Evolutionary conservation across 2,113 vertebrate genomes (phyloP).

Genomic region (Panthera leo): DNA sequence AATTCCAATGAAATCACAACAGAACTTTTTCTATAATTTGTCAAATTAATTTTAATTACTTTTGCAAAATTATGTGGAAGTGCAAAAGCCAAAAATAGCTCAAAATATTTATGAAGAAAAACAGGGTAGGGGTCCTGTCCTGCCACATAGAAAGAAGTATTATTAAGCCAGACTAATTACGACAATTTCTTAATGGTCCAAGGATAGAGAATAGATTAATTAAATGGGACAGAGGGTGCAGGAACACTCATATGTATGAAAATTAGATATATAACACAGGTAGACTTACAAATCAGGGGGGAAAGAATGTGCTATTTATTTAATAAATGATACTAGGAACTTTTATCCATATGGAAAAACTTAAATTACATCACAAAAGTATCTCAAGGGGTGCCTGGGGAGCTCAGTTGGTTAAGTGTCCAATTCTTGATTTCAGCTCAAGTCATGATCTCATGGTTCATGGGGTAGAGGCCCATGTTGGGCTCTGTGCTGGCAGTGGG

Average conservation of each 20-base stretch:
- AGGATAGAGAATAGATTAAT: not conserved
- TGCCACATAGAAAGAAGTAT: not conserved
- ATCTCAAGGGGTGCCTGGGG: not conserved
- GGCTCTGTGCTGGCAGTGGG: too few species aligned
- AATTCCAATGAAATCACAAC: not conserved
- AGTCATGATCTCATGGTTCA: too few species aligned
- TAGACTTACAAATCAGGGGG: not conserved
- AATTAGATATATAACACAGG: not conserved
- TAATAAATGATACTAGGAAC: not conserved
- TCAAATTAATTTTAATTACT: slow-evolving; percentile 18
- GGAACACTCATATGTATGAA: not conserved
- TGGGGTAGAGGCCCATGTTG: too few species aligned
- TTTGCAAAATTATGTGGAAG: not conserved
- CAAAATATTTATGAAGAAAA: not conserved
- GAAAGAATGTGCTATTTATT: not conserved
- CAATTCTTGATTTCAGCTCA: too few species aligned
- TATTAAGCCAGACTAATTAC: not conserved
- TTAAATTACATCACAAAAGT: not conserved
- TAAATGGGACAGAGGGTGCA: not conserved
- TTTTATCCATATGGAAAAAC: not conserved
- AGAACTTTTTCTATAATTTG: not conserved
- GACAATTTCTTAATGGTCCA: not conserved
- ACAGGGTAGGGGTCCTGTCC: not conserved
- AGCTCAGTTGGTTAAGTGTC: too few species aligned
- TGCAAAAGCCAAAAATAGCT: not conserved